Evolutionary conservation across 2,888 invertebrate species (phyloP), one percentile per base, ranked within the genome.

Genomic region (Xestia ashworthii): DNA sequence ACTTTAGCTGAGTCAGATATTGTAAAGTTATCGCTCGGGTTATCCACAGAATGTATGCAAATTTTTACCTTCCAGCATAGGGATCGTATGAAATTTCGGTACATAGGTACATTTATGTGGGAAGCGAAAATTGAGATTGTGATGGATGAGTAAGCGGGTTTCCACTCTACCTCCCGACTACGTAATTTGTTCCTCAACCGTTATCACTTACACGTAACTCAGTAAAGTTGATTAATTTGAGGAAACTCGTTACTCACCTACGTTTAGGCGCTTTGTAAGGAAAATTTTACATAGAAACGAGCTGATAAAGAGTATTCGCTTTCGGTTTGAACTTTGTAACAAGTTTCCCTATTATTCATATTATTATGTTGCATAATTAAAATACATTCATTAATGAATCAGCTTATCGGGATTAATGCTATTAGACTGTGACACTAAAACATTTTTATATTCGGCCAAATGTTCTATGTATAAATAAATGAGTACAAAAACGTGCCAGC

Each of bases 151-250:
- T 73, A 78, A 79, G 73, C 76, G 60, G 80, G 76, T 76, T 85
- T 85, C 72, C 82, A 78, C 82, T 78, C 58, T 60, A 66, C 71
- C 60, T 68, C 78, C 69, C 68, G 71, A 60, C 72, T 64, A 65
- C 62, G 69, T 68, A 84, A 87, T 87, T 83, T 76, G 76, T 74
- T 77, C 72, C 58, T 72, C 41, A 71, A 69, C 83, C 75, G 72
- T 87, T 87, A 87, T 81, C 85, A 84, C 62, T 81, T 81, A 78
- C 71, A 76, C 69, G 73, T 69, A 71, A 74, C 75, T 86, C 55
- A 3, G 67, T 44, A 76, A 80, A 82, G 80, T 85, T 85, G 74
- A 85, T 85, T 86, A 87, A 87, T 87, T 80, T 73, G 8, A 73
- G 75, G 75, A 73, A 74, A 84, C 78, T 75, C 83, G 74, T 86